Evolutionary conservation across 2,888 invertebrate species (phyloP).

Genomic region (Micoletzkya japonica): DNA sequence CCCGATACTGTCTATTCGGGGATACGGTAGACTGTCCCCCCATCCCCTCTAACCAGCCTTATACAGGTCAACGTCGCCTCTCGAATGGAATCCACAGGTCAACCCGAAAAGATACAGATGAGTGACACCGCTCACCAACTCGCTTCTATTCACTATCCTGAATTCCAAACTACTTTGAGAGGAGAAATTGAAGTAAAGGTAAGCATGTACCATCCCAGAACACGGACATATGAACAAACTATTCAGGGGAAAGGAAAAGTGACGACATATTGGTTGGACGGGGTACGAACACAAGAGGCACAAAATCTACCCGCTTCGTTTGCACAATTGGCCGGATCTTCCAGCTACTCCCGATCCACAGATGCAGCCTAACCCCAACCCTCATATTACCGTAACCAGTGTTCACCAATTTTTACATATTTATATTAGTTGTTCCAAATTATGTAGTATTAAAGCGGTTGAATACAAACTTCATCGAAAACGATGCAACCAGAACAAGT

Average conservation of each 20-base stretch:
- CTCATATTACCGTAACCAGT: not conserved
- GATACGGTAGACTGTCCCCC: constrained; percentile 51
- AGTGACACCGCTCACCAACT: constrained; percentile 38
- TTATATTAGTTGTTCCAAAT: not conserved
- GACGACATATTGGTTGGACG: constrained; percentile 57
- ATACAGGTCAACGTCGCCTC: constrained; percentile 56
- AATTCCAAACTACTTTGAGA: constrained; percentile 48
- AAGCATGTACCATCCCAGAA: not conserved
- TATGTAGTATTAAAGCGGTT: not conserved
- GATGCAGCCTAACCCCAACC: constrained; percentile 14
- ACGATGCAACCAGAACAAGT: constrained; percentile 18
- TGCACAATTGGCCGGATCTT: not conserved
- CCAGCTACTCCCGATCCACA: not conserved
- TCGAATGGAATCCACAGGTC: constrained; percentile 58
- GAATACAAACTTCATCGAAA: constrained; percentile 23
- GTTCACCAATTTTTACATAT: not conserved
- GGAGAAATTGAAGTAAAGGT: constrained; percentile 59
- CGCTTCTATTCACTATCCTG: constrained; percentile 46
- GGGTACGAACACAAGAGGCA: constrained; percentile 16
- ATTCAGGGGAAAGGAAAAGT: constrained; percentile 51
- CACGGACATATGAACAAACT: not conserved
- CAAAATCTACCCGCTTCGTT: not conserved
- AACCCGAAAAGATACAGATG: constrained; percentile 59
- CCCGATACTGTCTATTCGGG: constrained; percentile 62
- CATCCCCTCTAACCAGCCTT: not conserved